Percentiles rank a stretch among this genome's conserved stretches.
Conservation (phyloP, 2,888 invertebrate genomes). For the Bedellia somnulentella region DNA sequence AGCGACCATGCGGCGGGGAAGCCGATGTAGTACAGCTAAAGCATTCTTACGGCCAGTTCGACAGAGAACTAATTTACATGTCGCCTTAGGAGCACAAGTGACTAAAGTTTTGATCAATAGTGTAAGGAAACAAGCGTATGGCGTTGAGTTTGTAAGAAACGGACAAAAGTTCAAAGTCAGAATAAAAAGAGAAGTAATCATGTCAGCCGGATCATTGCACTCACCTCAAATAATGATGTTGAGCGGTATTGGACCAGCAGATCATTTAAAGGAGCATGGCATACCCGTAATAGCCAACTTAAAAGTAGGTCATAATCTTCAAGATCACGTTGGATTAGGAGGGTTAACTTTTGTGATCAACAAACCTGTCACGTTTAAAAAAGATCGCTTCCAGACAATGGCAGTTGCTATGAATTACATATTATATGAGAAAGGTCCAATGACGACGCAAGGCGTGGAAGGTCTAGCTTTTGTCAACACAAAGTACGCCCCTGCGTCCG, state of each 20-base stretch:
- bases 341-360: constrained; percentile 82
- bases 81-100: constrained; percentile 76
- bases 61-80: constrained; percentile 75
- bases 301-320: constrained; percentile 81
- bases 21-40: constrained; percentile 85
- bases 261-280: constrained; percentile 69
- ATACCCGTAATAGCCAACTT: constrained; percentile 76
- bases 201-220: constrained; percentile 86
- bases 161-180: constrained; percentile 66
- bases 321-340: constrained; percentile 86
- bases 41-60: constrained; percentile 82
- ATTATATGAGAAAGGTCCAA: constrained; percentile 76
- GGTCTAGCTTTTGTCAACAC: constrained; percentile 86
- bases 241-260: constrained; percentile 83
- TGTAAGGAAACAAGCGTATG: constrained; percentile 71
- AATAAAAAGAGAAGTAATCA: constrained; percentile 78
- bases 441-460: constrained; percentile 84
- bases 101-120: constrained; percentile 70
- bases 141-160: constrained; percentile 72
- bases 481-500: constrained; percentile 76
- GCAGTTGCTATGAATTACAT: constrained; percentile 81
- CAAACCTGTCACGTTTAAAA: constrained; percentile 77
- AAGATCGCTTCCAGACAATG: constrained; percentile 74
- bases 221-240: constrained; percentile 90
- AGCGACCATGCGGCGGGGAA: constrained; percentile 80